Evolutionary conservation across 2,888 invertebrate genomes (phyloP).

Genomic region (Epinotia nisella): DNA sequence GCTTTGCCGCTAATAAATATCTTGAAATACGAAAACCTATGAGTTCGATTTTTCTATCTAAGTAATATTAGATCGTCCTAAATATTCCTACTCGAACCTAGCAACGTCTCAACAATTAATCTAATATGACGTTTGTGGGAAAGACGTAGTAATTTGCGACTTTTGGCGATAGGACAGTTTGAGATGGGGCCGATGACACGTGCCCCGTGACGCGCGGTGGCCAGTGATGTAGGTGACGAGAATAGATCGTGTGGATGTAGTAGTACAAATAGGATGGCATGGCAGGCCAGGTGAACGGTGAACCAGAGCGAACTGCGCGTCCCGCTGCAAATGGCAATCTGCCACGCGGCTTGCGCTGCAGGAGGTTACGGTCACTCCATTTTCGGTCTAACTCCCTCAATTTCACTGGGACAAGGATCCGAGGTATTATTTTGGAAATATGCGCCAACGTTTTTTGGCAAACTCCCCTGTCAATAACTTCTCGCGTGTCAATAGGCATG

Average conservation of each 20-base stretch:
- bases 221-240: conserved; percentile 69
- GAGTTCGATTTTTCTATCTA: not conserved
- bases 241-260: conserved; percentile 62
- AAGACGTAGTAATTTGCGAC: conserved; percentile 40
- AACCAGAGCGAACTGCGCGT: conserved; percentile 45
- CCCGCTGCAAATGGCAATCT: conserved; percentile 58
- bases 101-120: conserved; percentile 34
- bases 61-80: conserved; percentile 3
- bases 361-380: conserved; percentile 63
- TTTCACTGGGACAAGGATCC: not conserved
- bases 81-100: conserved; percentile 13
- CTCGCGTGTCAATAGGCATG: conserved; percentile 37
- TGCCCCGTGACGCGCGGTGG: conserved; percentile 68
- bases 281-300: conserved; percentile 70
- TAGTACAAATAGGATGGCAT: conserved; percentile 52
- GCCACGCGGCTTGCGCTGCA: conserved; percentile 48
- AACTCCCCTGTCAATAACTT: not conserved
- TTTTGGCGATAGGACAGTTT: conserved; percentile 54
- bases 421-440: conserved; percentile 13
- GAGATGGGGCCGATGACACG: conserved; percentile 68
- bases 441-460: conserved; percentile 16
- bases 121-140: conserved; percentile 34
- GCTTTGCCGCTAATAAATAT: not conserved
- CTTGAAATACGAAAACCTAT: not conserved
- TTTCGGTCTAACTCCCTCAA: conserved; percentile 12